Conservation (phyloP, 37 sponge, comb jelly and placozoan genomes). For the Beroe forskalii region DNA sequence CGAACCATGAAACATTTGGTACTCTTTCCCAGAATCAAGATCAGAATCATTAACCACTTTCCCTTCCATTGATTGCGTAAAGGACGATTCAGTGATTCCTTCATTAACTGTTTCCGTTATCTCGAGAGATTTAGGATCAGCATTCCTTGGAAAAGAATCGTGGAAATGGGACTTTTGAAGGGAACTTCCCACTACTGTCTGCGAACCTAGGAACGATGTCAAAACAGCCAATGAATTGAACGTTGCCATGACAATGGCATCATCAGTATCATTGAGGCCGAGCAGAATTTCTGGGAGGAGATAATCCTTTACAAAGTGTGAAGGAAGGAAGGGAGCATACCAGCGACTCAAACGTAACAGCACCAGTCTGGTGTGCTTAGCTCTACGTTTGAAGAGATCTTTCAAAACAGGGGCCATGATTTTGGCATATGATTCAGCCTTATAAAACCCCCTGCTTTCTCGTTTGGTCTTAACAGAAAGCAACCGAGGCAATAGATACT, state of each 20-base stretch:
- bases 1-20: constrained; percentile 28
- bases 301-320: constrained; percentile 38
- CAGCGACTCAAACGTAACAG: constrained; percentile 13
- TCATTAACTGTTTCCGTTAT: background rate
- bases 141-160: constrained; percentile 8
- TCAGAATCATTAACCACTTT: constrained; percentile 15
- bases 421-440: constrained; percentile 39
- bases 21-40: constrained; percentile 61
- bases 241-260: constrained; percentile 61
- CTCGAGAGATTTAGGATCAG: background rate
- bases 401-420: constrained; percentile 29
- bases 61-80: constrained; percentile 23
- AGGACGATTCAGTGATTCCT: background rate
- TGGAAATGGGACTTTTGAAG: constrained; percentile 58
- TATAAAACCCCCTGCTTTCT: constrained; percentile 58
- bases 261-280: constrained; percentile 60
- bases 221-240: constrained; percentile 34
- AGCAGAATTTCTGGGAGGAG: constrained; percentile 34
- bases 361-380: constrained; percentile 28
- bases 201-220: constrained; percentile 19
- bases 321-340: constrained; percentile 40
- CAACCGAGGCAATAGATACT: constrained; percentile 24
- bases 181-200: constrained; percentile 54
- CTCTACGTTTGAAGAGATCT: constrained; percentile 53
- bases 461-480: constrained; percentile 55